Base-by-base conservation (phyloP, 1,140 invertebrate species). In the Alviniconcha marisindica region DNA sequence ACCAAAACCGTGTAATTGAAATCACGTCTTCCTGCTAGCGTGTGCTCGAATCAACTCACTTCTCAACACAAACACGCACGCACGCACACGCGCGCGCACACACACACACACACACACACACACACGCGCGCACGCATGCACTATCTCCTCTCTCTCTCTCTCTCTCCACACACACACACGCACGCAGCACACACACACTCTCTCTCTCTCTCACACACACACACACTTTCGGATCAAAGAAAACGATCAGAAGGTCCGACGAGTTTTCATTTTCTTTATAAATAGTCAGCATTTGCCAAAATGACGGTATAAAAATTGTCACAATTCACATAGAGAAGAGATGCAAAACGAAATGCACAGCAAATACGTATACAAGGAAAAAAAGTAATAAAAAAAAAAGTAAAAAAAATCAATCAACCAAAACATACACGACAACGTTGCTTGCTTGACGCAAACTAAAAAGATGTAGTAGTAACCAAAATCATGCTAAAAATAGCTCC, bases 291-390 rank as follows among this genome's bases (percentile, higher is more conserved):
- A 76, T 76, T 40, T 76, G 14, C 40, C 40, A 44, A 76, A 38
- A 76, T 76, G 73, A 76, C 42, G 28, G 36, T 76, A 76, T 76
- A 76, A 76, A 76, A 76, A 44, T 76, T 24, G 73, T 38, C 73
- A 44, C 73, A 40, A 76, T 15, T 76, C 73, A 76, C 73, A 76
- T 31, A 71, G 21, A 71, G 33, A 33, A 21, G 38, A 36, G 33
- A 21, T 71, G 21, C 69, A 44, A 76, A 76, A 44, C 14, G 5
- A 4, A n/a, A 42, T 76, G 38, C 73, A 76, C 73, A 38, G 73
- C 73, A 76, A 71, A 38, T 38, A 18, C 7, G 38, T 71, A 71
- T 71, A 36, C 69, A 71, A 71, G 33, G 21, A 38, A 71, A 71
- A 48, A 10, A 48, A 48, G 18, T 18, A 71, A 71, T 31, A 31